Evolutionary conservation across 2,113 vertebrate species (phyloP).

Genomic region (Merops nubicus): DNA sequence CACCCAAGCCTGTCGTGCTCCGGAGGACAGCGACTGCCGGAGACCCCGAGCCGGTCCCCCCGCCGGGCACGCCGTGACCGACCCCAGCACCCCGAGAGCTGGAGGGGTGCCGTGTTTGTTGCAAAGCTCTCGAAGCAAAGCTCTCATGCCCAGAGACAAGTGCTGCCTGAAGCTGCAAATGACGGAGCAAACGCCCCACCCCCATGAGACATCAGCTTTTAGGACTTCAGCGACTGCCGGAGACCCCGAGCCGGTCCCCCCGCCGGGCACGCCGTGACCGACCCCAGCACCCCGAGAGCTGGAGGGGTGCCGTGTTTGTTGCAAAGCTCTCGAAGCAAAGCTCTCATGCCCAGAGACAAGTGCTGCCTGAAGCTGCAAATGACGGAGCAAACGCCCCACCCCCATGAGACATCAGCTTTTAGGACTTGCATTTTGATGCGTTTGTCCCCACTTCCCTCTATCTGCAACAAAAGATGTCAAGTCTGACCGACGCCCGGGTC

Average conservation of each 20-base stretch:
- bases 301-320: fast-evolving
- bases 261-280: not conserved
- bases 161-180: not conserved
- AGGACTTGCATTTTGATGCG: not conserved
- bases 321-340: not conserved
- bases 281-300: fast-evolving
- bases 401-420: not conserved
- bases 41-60: not conserved
- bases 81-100: fast-evolving
- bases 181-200: not conserved
- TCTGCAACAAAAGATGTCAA: not conserved
- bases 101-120: fast-evolving
- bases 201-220: not conserved
- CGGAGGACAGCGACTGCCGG: not conserved
- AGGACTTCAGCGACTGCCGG: too few species aligned
- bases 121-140: not conserved
- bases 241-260: not conserved
- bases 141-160: not conserved
- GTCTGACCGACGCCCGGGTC: not conserved
- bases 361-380: not conserved
- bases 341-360: not conserved
- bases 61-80: not conserved
- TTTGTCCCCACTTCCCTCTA: not conserved
- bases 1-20: not conserved
- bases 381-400: not conserved